Evolutionary conservation across 1,140 invertebrate genomes (phyloP), one percentile per base, ranked within the genome.

Genomic region (Trinorchestia longiramus): DNA sequence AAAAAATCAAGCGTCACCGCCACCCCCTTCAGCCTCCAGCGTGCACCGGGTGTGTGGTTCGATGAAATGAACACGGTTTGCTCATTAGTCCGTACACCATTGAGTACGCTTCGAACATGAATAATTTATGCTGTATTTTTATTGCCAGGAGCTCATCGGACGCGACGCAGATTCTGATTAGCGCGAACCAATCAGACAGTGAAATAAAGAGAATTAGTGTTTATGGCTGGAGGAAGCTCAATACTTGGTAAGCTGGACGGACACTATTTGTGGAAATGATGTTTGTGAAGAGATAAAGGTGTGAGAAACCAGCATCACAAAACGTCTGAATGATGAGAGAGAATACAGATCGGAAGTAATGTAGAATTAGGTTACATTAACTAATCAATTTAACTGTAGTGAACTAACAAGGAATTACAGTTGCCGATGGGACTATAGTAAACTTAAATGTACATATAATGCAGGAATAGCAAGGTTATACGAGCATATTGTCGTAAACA

Each of bases 61-160:
- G 6, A 11, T 94, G 8, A 40, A 19, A 45, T n/a, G 92, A 45
- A 47, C 92, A 47, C 44, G 36, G 44, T 44, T 36, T n/a, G 43
- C 92, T 94, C 92, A 94, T 94, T 94, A 94, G 92, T 43, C 8
- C 17, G 41, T n/a, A 23, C 41, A 91, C 19, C 44, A 40, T 47
- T 15, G 92, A 94, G 40, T 94, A 44, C 43, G 41, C 43, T 40
- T 43, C 92, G 47, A 94, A 45, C 40, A 44, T 47, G 92, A 47
- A 94, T 94, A 19, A 94, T 94, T 94, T 43, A 47, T 94, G 92
- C 8, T 0, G 41, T 4, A 94, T 43, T 94, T 53, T 94, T 94
- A 19, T 94, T 19, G 92, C 92, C 40, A 15, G 44, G 17, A 44
- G 44, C 92, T 42, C 92, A 47, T n/a, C 4, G 92, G 44, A 92